Evolutionary conservation across 2,113 vertebrate species (phyloP).

Genomic region (Polyodon spathula): DNA sequence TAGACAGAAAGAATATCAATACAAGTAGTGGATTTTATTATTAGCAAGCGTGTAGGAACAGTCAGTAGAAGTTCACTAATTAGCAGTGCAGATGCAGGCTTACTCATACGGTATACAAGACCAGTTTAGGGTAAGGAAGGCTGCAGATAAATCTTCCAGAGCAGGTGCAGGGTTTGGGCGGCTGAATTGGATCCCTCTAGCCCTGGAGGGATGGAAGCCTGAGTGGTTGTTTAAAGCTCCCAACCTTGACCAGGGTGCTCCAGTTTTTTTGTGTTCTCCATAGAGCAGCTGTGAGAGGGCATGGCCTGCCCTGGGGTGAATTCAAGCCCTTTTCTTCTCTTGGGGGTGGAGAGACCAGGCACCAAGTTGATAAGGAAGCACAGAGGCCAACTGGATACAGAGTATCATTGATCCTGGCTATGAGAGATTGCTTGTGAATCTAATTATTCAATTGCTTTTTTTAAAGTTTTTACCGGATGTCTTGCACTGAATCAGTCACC

Average conservation of each 20-base stretch:
- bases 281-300: constrained; percentile 10
- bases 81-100: constrained; percentile 29
- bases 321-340: not conserved
- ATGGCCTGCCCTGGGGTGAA: constrained; percentile 1
- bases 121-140: constrained; percentile 8
- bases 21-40: too few species aligned
- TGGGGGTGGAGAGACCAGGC: not conserved
- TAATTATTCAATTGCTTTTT: too few species aligned
- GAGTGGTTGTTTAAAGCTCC: not conserved
- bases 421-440: too few species aligned
- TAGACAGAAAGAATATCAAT: too few species aligned
- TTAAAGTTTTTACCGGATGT: too few species aligned
- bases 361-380: not conserved
- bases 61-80: constrained; percentile 11
- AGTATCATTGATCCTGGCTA: not conserved
- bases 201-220: not conserved
- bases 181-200: not conserved
- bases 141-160: constrained; percentile 5
- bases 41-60: too few species aligned
- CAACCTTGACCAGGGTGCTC: not conserved
- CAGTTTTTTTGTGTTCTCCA: not conserved
- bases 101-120: constrained; percentile 22
- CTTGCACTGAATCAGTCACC: too few species aligned
- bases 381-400: not conserved
- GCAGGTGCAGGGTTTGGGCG: constrained; percentile 13